phyloP scores from a whole-genome alignment of 2,888 invertebrate species.

The Rapana venosa region DNA sequence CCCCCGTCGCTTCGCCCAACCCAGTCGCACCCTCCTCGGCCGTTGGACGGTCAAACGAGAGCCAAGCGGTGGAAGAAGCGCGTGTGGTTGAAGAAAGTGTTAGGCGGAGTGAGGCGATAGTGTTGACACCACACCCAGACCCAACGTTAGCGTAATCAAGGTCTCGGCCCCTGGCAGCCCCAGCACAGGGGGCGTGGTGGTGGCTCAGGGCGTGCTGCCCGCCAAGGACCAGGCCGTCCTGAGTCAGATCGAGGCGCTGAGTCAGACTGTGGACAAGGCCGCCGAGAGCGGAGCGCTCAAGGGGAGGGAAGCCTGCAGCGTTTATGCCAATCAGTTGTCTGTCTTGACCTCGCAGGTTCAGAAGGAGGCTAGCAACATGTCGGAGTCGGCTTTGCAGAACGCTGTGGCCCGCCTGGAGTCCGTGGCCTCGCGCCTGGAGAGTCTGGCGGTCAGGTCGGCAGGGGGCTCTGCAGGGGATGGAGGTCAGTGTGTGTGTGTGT shows the following conservation, averaged over 20 bases:
- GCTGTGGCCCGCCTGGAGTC: slow-evolving; percentile 87
- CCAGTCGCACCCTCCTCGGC: background rate
- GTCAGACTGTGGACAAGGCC: slow-evolving; percentile 4
- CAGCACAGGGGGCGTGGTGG: background rate
- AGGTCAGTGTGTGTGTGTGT: slow-evolving; percentile 45
- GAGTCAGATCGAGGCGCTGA: slow-evolving; percentile 9
- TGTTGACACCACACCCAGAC: slow-evolving; percentile 16
- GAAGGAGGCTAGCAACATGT: slow-evolving; percentile 56
- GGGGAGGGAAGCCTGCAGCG: slow-evolving; percentile 30
- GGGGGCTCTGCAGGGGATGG: slow-evolving; percentile 44
- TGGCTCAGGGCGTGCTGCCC: background rate
- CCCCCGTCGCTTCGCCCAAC: background rate
- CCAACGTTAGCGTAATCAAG: slow-evolving; percentile 9
- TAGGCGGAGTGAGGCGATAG: background rate
- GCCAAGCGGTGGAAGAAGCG: background rate
- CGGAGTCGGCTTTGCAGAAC: slow-evolving; percentile 82
- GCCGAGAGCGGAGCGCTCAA: background rate
- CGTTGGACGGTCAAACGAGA: background rate
- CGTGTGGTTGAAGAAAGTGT: background rate
- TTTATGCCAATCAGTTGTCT: slow-evolving; percentile 50
- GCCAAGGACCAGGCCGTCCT: background rate
- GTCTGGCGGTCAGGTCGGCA: slow-evolving; percentile 50
- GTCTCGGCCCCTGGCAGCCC: background rate
- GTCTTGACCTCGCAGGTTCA: slow-evolving; percentile 52
- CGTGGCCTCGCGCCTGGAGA: slow-evolving; percentile 85